Evolutionary conservation across 2,888 invertebrate species (phyloP).

Genomic region (Adineta ricciae): DNA sequence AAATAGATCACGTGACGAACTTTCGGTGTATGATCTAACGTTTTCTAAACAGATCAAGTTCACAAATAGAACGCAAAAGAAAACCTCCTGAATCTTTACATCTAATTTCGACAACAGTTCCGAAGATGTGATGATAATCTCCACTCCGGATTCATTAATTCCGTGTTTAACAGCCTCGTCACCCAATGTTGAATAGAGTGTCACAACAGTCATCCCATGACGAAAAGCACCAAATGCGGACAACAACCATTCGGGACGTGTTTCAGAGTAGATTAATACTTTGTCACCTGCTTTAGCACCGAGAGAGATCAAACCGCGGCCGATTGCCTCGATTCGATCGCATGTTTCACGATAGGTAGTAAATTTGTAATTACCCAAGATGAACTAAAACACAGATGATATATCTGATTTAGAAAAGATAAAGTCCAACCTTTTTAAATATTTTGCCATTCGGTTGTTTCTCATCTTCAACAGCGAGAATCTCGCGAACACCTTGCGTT

Average conservation of each 20-base stretch:
- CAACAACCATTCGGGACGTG: slow-evolving; percentile 92
- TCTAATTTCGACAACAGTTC: slow-evolving; percentile 59
- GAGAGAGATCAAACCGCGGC: slow-evolving; percentile 60
- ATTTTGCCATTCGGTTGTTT: slow-evolving; percentile 81
- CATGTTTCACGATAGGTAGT: slow-evolving; percentile 69
- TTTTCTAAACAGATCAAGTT: too few relatives aligned
- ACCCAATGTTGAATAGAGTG: slow-evolving; percentile 88
- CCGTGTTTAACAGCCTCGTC: slow-evolving; percentile 92
- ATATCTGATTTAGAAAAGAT: not conserved
- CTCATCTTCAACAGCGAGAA: slow-evolving; percentile 82
- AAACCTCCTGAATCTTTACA: too few relatives aligned
- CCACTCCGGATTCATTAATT: slow-evolving; percentile 88
- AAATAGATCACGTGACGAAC: slow-evolving; percentile 8
- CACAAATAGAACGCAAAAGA: too few relatives aligned
- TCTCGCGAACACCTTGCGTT: slow-evolving; percentile 66
- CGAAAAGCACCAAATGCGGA: slow-evolving; percentile 90
- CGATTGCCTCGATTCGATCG: slow-evolving; percentile 65
- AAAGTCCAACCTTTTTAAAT: slow-evolving; percentile 68
- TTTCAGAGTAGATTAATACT: slow-evolving; percentile 89
- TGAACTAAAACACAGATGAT: slow-evolving; percentile 57
- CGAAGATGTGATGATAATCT: slow-evolving; percentile 79
- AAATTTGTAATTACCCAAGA: slow-evolving; percentile 86
- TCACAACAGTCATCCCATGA: slow-evolving; percentile 84
- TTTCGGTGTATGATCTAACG: not conserved
- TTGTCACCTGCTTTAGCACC: slow-evolving; percentile 61